Percentiles rank a stretch among this genome's conserved stretches.
These are phyloP conservation scores for Charadrius vociferus DNA, from an alignment of 2,113 vertebrate genomes.

Conservation along the genomic window DNA sequence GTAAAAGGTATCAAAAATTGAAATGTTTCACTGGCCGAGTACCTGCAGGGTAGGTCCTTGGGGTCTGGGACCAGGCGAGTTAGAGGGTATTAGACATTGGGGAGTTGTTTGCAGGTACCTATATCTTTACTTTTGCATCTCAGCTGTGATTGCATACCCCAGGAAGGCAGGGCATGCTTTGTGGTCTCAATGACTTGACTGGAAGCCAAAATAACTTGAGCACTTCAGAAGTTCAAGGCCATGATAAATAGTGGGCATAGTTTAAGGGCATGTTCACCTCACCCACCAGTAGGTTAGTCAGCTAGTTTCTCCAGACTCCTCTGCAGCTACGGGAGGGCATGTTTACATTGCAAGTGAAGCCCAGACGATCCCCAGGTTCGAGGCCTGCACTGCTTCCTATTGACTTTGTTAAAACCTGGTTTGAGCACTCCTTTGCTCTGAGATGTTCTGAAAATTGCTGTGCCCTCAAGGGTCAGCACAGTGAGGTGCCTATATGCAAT, in stretches of 20 bases:
- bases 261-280: not conserved
- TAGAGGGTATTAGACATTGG: not conserved
- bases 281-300: not conserved
- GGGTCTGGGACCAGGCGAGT: not conserved
- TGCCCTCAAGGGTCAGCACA: not conserved
- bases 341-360: not conserved
- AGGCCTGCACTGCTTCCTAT: not conserved
- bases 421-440: not conserved
- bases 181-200: fast-evolving
- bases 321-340: not conserved
- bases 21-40: not conserved
- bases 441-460: not conserved
- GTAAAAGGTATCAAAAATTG: not conserved
- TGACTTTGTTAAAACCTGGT: conserved; percentile 13
- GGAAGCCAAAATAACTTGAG: not conserved
- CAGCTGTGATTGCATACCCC: not conserved
- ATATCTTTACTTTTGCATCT: not conserved
- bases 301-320: not conserved
- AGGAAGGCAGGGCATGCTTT: not conserved
- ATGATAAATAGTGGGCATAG: not conserved
- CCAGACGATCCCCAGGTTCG: not conserved
- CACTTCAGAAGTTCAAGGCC: not conserved
- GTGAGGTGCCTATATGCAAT: not conserved
- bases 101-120: not conserved
- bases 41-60: not conserved